Evolutionary conservation across 2,113 vertebrate genomes (phyloP).

Genomic region (Gambusia holbrooki): DNA sequence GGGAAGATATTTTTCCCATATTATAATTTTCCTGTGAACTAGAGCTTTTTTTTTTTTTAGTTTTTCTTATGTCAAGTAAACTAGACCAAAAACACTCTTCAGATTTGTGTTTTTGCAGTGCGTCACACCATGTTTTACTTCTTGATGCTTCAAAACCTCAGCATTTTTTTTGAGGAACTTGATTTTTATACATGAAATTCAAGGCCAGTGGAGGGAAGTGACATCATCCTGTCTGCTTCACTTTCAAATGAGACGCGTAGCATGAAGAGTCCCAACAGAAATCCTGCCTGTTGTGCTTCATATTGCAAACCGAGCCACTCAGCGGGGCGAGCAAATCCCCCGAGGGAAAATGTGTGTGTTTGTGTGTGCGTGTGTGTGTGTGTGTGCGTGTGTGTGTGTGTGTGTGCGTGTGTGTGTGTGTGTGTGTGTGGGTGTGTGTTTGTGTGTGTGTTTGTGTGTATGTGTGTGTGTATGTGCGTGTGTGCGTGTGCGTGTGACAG

Average conservation of each 20-base stretch:
- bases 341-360: constrained; percentile 28
- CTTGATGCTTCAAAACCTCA: constrained; percentile 5
- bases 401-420: constrained; percentile 29
- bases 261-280: constrained; percentile 26
- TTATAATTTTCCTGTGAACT: too few relatives aligned
- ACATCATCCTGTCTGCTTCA: constrained; percentile 60
- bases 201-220: constrained; percentile 51
- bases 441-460: constrained; percentile 33
- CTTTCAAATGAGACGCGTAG: constrained; percentile 46
- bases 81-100: too few relatives aligned
- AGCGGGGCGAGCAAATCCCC: constrained; percentile 42
- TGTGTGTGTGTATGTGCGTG: constrained; percentile 21
- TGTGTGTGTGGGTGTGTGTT: constrained; percentile 30
- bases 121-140: neutral
- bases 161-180: constrained; percentile 28
- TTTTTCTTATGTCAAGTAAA: too few relatives aligned
- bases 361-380: too few relatives aligned
- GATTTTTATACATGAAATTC: constrained; percentile 67
- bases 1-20: too few relatives aligned
- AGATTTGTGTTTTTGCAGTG: neutral
- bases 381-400: constrained; percentile 24
- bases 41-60: too few relatives aligned
- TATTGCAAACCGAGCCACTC: constrained; percentile 28
- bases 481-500: constrained; percentile 40
- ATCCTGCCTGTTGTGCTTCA: constrained; percentile 24